Conservation (phyloP, 1,140 invertebrate species). For the Acromyrmex charruanus region DNA sequence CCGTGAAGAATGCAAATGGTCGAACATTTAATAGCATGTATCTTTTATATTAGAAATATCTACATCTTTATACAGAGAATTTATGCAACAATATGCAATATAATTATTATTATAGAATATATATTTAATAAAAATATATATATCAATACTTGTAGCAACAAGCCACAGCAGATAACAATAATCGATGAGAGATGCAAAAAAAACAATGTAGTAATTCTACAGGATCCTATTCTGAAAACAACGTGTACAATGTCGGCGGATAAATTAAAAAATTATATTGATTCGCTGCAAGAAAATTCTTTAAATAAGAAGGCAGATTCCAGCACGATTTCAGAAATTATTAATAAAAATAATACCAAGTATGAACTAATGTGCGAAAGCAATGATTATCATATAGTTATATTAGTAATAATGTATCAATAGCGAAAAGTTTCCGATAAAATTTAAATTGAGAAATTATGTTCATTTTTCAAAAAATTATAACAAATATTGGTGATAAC, state of each 20-base stretch:
- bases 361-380: neutral
- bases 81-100: neutral
- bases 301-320: neutral
- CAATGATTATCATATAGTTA: neutral
- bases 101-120: neutral
- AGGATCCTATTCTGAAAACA: slow-evolving; percentile 16
- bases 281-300: slow-evolving; percentile 12
- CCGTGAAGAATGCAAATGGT: neutral
- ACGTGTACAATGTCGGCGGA: neutral
- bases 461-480: neutral
- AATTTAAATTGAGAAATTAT: neutral
- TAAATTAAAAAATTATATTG: slow-evolving; percentile 15
- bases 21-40: neutral
- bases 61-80: neutral
- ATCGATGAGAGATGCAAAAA: slow-evolving; percentile 44
- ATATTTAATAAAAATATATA: neutral
- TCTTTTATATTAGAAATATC: neutral
- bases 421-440: neutral
- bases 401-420: neutral
- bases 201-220: slow-evolving; percentile 28
- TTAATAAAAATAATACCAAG: neutral
- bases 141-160: slow-evolving; percentile 39
- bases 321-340: neutral
- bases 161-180: slow-evolving; percentile 25
- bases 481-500: neutral